Base-by-base conservation (phyloP, 2,888 invertebrate species). In the Drosophila stalkeri region DNA sequence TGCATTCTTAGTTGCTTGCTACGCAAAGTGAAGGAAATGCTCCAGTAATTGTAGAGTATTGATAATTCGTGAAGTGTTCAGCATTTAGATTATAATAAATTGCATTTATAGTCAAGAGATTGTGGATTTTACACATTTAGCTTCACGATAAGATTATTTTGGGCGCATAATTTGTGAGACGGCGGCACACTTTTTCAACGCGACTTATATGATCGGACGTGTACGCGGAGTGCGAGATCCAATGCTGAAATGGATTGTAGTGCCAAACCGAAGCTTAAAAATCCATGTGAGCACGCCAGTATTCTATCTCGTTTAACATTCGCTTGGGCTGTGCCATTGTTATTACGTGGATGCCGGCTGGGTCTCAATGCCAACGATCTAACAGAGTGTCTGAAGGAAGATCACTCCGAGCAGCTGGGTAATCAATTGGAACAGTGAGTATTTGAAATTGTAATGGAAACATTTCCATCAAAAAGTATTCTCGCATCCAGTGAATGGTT, bases 291-390 rank as follows among this genome's bases (percentile, higher is more conserved):
- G 57, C 65, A 80, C 67, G 92, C 92, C 1, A 92, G 91, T 76
- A 80, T 91, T 31, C 76, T 93, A 20, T 93, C 93, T 8, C 91
- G 91, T 70, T 54, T 92, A 43, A 73, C 92, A 47, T 93, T 93
- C 75, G 80, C 86, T 9, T 93, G 93, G 93, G 80, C 91, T 6
- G 77, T 92, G 54, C 93, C 93, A 3, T 49, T 92, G 14, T 74
- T 93, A 6, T 91, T 85, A 66, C 90, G 86, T 51, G 93, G 93
- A n/a, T 80, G 89, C 3, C 87, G 81, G 4, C 74, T 88, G 18
- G 93, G 93, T 4, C 76, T 97, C 16, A 95, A 95, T 82, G 93
- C 95, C 56, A 93, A 94, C 12, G 97, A 97, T 92, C 93, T 97
- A 23, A 95, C 96, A 31, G 94, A 95, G 86, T 95, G 96, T 0